Base-by-base conservation (phyloP, 2,797 vertebrate genomes). In the Phoeniculus purpureus region DNA sequence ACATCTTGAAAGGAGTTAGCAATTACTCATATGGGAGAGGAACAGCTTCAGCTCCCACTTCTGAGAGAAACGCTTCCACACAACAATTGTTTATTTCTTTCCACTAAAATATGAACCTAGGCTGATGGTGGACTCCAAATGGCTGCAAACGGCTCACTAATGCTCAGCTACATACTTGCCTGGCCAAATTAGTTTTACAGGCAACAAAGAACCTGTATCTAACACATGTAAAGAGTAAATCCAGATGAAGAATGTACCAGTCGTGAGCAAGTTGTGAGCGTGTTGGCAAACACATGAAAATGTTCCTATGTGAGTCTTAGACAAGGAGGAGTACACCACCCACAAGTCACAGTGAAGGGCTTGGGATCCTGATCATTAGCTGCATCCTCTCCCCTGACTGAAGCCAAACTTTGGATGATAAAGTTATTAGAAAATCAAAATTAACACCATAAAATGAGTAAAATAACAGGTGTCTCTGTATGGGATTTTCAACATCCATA, bases 191-290 rank as follows among this genome's bases (percentile, higher is more conserved):
- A 40, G 3, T 45, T 83, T 75, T 54, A 45, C 15, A 56, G n/a
- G 31, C 21, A 71, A 21, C 3, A 59, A 87, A 62, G 13, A 29
- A 8, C 4, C 31, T 8, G 10, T 23, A 74, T 17, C 11, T 60
- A 60, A 34, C 2, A 22, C 6, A 45, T 2, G 5, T 32, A 55
- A 74, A 67, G 0, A 71, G 10, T 19, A 87, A 88, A 43, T 58
- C 3, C 15, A 50, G 62, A 40, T 19, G 25, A 85, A 59, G 8
- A 2, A 58, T 0, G 0, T 12, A 32, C 1, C 37, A 37, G 37
- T 37, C 8, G 67, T 70, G 10, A 72, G 3, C 5, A 90, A 65
- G 10, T 26, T 61, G 7, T 26, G 15, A 61, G 51, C 55, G 78
- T 32, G 5, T 1, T 61, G 27, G 4, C 4, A 85, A 72, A 65